Conservation (phyloP, 2,888 invertebrate species). For the Rhagonycha fulva region DNA sequence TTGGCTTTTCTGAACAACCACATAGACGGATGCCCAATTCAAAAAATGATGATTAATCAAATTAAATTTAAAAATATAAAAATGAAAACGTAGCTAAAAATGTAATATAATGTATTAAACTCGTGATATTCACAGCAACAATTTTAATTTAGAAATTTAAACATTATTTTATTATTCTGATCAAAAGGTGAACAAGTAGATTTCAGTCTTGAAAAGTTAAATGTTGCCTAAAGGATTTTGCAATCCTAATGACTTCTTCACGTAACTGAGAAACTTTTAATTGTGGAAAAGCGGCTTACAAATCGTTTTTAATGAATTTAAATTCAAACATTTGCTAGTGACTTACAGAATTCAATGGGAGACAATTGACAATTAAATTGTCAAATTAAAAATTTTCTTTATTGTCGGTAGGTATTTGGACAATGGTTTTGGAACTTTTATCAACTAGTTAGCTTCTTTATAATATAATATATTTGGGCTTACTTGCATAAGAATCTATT, state of each 20-base stretch:
- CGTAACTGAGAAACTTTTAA: conserved; percentile 9
- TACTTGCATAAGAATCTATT: background rate
- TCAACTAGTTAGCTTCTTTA: background rate
- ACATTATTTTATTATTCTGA: background rate
- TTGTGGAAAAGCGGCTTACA: conserved; percentile 8
- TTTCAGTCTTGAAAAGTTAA: background rate
- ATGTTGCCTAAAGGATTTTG: conserved; percentile 7
- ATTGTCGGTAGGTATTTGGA: background rate
- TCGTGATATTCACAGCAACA: too few species aligned
- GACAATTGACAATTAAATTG: background rate
- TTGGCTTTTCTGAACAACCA: too few species aligned
- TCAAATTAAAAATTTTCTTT: background rate
- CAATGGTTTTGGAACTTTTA: background rate
- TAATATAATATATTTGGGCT: too few species aligned
- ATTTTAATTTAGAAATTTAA: background rate
- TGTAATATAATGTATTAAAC: too few species aligned
- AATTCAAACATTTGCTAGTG: background rate
- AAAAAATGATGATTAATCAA: too few species aligned
- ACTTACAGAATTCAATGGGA: background rate
- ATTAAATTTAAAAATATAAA: too few species aligned
- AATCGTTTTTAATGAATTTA: conserved; percentile 1
- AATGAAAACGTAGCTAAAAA: too few species aligned
- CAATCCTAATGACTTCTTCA: conserved; percentile 10
- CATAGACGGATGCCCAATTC: too few species aligned
- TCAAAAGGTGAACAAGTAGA: background rate